Evolutionary conservation across 2,888 invertebrate genomes (phyloP).

Genomic region (Plebejus argus): DNA sequence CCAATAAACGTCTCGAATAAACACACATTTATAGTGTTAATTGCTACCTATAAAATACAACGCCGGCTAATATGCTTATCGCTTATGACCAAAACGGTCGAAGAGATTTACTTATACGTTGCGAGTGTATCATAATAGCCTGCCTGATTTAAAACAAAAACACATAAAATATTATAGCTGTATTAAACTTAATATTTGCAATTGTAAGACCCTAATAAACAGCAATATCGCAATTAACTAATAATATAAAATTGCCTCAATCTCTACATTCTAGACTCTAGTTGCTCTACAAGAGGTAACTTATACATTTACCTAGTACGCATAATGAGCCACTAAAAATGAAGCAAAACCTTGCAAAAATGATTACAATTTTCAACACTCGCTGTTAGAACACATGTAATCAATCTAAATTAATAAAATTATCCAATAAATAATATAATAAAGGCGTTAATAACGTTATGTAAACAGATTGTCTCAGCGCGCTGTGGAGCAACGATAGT

Average conservation of each 20-base stretch:
- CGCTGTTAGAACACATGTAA: background rate
- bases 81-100: background rate
- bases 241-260: background rate
- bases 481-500: conserved; percentile 22
- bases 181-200: background rate
- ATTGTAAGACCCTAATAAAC: background rate
- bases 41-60: conserved; percentile 1
- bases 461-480: conserved; percentile 9
- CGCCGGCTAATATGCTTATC: conserved; percentile 8
- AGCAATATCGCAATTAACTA: background rate
- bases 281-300: background rate
- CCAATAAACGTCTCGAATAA: conserved; percentile 30
- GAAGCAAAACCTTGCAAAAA: background rate
- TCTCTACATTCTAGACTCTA: background rate
- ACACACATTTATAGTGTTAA: conserved; percentile 3
- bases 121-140: background rate
- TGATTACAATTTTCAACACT: background rate
- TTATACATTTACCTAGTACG: background rate
- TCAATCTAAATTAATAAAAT: conserved; percentile 16
- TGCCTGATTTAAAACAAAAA: background rate
- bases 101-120: background rate
- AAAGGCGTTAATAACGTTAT: conserved; percentile 8
- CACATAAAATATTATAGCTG: background rate
- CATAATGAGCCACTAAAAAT: background rate
- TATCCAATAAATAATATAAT: conserved; percentile 1